phyloP scores from a whole-genome alignment of 2,797 vertebrate genomes.

The Enteromius fasciolatus region DNA sequence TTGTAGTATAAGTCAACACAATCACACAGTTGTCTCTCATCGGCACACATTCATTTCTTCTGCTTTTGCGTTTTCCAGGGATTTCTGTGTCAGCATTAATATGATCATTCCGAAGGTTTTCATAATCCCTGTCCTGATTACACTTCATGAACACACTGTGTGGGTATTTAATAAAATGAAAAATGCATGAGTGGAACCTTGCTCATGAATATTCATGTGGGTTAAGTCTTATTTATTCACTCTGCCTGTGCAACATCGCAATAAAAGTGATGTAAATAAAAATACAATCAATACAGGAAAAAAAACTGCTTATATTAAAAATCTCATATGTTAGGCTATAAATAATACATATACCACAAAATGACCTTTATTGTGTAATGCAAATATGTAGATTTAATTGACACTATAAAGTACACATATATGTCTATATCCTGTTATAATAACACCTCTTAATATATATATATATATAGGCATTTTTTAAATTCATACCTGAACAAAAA shows the following conservation, averaged over 20 bases:
- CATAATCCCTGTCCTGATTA: constrained; percentile 60
- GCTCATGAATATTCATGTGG: constrained; percentile 50
- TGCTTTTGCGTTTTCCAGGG: constrained; percentile 20
- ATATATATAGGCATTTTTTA: not conserved
- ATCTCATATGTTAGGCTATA: constrained; percentile 22
- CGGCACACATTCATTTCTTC: constrained; percentile 28
- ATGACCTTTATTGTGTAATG: not conserved
- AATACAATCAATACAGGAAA: constrained; percentile 44
- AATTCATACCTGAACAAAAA: not conserved
- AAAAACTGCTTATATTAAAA: constrained; percentile 13
- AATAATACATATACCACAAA: constrained; percentile 31
- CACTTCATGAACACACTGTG: constrained; percentile 36
- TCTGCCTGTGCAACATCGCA: constrained; percentile 19
- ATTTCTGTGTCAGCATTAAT: constrained; percentile 57
- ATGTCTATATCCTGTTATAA: not conserved
- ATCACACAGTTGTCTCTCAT: constrained; percentile 25
- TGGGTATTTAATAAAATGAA: constrained; percentile 52
- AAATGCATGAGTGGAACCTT: constrained; percentile 26
- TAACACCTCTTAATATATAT: not conserved
- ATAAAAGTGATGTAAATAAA: constrained; percentile 42
- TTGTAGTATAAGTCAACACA: not conserved
- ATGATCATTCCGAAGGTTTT: constrained; percentile 58
- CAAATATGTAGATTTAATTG: constrained; percentile 16
- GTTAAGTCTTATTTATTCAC: constrained; percentile 50
- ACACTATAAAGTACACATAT: not conserved